Evolutionary conservation across 2,113 vertebrate genomes (phyloP), one percentile per base, ranked within the genome.

Genomic region (Leuciscus idus): DNA sequence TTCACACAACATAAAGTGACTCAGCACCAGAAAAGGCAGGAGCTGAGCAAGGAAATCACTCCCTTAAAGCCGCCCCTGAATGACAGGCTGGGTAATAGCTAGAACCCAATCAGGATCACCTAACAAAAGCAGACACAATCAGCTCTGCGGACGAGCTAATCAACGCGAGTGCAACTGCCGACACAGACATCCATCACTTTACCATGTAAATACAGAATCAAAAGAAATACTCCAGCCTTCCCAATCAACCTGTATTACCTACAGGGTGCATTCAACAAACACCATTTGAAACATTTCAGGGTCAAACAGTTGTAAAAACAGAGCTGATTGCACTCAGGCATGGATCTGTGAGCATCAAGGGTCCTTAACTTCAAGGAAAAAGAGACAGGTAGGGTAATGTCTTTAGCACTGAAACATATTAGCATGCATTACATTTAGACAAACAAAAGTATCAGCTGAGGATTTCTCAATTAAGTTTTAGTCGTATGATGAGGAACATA

Each of bases 241-340:
- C 36, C 74, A 85, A 84, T 85, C 84, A 81, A 85, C 84, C 85
- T 84, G 81, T 64, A 87, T 85, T 81, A 78, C 64, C 78, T 82
- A 85, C 78, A 72, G 73, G 64, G 36, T 30, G 61, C 59, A 64
- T 55, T 68, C 84, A 85, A 75, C 57, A 73, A 83, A 80, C 83
- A 87, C 36, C 28, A 36, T 83, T 85, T 72, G 88, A 85, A 80
- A 64, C 17, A 72, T 74, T 64, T 7, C 19, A 66, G 83, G 88
- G 82, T 89, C 79, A 48, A 61, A 79, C 87, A 83, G 81, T 84
- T 87, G 88, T 84, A 81, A 87, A 89, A 89, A 87, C 86, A 89
- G 66, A 70, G 72, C 79, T 89, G 86, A 89, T 87, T 89, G 88
- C 86, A 59, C 72, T 55, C 26, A 39, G 62, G 81, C 52, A 13